Evolutionary conservation across 2,797 vertebrate species (phyloP), one percentile per base, ranked within the genome.

Genomic region (Gymnothorax javanicus): DNA sequence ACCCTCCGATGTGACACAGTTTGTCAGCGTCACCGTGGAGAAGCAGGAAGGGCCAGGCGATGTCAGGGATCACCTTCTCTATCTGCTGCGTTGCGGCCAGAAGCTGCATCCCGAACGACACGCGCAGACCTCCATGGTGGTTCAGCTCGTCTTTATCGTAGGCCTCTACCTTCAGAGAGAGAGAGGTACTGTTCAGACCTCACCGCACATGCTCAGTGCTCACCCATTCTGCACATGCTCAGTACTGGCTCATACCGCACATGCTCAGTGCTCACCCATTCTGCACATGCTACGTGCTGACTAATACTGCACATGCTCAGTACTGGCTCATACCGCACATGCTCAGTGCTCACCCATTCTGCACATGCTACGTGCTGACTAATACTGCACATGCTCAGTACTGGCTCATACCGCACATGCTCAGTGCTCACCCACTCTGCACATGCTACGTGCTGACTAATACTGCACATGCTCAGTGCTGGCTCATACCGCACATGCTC

Each of bases 1-100:
- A 97, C n/a, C 99, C 99, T 87, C 89, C 93, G 94, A 99, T 97
- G 89, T 99, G 96, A 0, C 98, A 99, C 79, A 99, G 96, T 91
- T 96, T 98, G 94, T 99, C 99, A 0, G 93, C 94, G 0, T 97
- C 97, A 1, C 99, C 98, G 0, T 99, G 99, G 59, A 99, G 96
- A 93, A 99, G 94, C 90, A 98, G 90, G 92, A 99, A 96, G 56
- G 98, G 98, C 94, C 98, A 94, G 33, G 92, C 94, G 92, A 99
- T 95, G 93, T 94, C 95, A 6, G 97, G 95, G 87, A 99, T 92
- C 33, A 95, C 96, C 82, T 94, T 96, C 92, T 98, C 96, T 0
- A 99, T 97, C 83, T 95, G 95, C 0, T 95, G 92, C 0, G 95
- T 91, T 0, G 98, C 97, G 0, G 96, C 96, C 93, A 99, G 96